Evolutionary conservation across 2,797 vertebrate species (phyloP).

Genomic region (Numenius phaeopus): DNA sequence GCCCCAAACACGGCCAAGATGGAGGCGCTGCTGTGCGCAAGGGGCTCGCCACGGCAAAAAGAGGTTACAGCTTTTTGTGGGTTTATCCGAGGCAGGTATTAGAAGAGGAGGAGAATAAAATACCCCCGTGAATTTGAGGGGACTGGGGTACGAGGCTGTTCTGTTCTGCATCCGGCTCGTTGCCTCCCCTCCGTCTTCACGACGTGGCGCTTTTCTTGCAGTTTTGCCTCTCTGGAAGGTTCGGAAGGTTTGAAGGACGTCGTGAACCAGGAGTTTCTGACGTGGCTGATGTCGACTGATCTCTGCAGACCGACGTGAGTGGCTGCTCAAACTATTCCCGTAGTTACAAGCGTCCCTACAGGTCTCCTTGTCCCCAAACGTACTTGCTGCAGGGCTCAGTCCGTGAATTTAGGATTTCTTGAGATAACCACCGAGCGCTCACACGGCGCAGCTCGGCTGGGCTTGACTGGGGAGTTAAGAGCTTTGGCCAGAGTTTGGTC

Average conservation of each 20-base stretch:
- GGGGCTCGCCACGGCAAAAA: background rate
- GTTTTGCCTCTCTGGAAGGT: background rate
- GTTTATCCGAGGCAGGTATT: background rate
- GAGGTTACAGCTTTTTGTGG: background rate
- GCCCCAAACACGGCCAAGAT: background rate
- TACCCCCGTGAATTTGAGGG: rapidly evolving
- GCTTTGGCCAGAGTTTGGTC: background rate
- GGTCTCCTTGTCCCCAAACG: background rate
- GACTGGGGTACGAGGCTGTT: rapidly evolving
- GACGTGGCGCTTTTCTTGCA: background rate
- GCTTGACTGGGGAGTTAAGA: background rate
- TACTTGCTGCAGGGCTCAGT: background rate
- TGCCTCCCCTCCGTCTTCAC: background rate
- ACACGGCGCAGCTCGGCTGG: background rate
- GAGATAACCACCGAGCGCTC: background rate
- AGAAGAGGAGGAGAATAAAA: background rate
- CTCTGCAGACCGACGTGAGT: constrained; percentile 67
- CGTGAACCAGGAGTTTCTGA: constrained; percentile 62
- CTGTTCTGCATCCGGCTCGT: rapidly evolving
- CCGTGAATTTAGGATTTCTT: rapidly evolving
- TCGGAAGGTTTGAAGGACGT: constrained; percentile 16
- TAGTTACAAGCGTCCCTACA: background rate
- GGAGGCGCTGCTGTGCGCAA: background rate
- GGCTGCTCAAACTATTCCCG: background rate
- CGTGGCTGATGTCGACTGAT: constrained; percentile 50